These are phyloP conservation scores for Clepsis dumicolana DNA, from an alignment of 2,888 invertebrate genomes.

Conservation along the genomic window DNA sequence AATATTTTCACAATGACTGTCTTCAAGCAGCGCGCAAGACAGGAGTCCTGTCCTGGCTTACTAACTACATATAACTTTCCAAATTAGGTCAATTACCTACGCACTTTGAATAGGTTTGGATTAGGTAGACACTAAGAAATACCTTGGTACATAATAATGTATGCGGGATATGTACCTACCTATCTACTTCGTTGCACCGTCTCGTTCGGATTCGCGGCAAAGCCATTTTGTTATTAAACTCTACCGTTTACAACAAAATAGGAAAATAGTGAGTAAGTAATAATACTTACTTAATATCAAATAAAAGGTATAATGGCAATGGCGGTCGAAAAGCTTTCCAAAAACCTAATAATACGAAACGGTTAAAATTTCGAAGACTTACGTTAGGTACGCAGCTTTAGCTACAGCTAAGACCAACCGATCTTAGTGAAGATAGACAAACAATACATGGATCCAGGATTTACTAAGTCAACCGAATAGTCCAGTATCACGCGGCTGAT, in stretches of 20 bases:
- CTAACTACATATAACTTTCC: conserved; percentile 77
- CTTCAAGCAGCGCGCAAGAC: neutral
- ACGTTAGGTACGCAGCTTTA: too few relatives aligned
- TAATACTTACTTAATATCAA: too few relatives aligned
- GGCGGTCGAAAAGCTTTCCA: neutral
- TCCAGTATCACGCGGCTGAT: conserved; percentile 38
- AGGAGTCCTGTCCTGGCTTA: conserved; percentile 55
- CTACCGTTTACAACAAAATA: too few relatives aligned
- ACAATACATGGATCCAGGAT: conserved; percentile 48
- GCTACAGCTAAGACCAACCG: neutral
- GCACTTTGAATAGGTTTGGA: conserved; percentile 65
- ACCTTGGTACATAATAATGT: neutral
- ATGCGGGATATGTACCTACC: neutral
- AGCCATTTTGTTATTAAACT: too few relatives aligned
- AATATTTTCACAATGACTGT: conserved; percentile 67
- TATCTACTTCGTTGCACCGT: neutral
- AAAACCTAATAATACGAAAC: neutral
- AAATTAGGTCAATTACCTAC: conserved; percentile 74
- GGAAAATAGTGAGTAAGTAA: too few relatives aligned
- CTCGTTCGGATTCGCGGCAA: too few relatives aligned
- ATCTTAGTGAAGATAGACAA: neutral
- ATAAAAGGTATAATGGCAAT: neutral
- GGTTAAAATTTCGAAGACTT: neutral
- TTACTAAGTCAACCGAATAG: conserved; percentile 58
- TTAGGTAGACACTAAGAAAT: conserved; percentile 56